Conservation (phyloP, 2,888 invertebrate species). For the Chloromyia formosa region DNA sequence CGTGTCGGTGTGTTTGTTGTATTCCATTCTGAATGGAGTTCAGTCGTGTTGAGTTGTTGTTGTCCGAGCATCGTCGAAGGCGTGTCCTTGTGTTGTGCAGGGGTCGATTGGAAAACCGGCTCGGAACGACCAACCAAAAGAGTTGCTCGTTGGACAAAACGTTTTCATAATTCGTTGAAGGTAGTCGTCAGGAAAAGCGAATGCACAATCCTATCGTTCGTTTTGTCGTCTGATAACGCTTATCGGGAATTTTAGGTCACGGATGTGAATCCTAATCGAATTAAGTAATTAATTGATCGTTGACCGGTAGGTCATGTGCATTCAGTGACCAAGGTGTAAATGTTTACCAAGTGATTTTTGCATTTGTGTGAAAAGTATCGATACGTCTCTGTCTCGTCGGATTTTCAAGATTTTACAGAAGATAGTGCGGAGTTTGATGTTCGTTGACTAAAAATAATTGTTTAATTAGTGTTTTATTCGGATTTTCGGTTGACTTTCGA, state of each 20-base stretch:
- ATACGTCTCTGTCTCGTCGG: too few species aligned
- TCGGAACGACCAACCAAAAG: conserved; percentile 53
- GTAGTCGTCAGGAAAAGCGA: conserved; percentile 52
- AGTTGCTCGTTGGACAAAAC: conserved; percentile 56
- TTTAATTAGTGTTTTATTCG: too few species aligned
- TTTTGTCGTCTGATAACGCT: conserved; percentile 24
- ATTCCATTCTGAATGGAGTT: conserved; percentile 27
- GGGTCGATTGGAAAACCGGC: conserved; percentile 42
- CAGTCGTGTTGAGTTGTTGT: conserved; percentile 45
- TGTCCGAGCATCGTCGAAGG: conserved; percentile 44
- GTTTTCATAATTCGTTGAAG: conserved; percentile 62
- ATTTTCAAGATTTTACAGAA: too few species aligned
- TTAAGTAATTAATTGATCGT: conserved; percentile 35
- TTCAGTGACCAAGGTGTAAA: background rate
- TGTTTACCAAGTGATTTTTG: too few species aligned
- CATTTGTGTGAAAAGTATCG: too few species aligned
- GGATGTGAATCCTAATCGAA: conserved; percentile 20
- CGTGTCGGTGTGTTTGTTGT: background rate
- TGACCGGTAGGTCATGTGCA: background rate
- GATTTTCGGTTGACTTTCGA: too few species aligned
- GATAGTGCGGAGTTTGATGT: too few species aligned
- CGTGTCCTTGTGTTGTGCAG: conserved; percentile 50
- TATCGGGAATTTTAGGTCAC: background rate
- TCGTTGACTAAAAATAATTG: too few species aligned
- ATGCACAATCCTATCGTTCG: conserved; percentile 27